phyloP scores from a whole-genome alignment of 1,140 invertebrate genomes.

The Schlechtendalia chinensis region DNA sequence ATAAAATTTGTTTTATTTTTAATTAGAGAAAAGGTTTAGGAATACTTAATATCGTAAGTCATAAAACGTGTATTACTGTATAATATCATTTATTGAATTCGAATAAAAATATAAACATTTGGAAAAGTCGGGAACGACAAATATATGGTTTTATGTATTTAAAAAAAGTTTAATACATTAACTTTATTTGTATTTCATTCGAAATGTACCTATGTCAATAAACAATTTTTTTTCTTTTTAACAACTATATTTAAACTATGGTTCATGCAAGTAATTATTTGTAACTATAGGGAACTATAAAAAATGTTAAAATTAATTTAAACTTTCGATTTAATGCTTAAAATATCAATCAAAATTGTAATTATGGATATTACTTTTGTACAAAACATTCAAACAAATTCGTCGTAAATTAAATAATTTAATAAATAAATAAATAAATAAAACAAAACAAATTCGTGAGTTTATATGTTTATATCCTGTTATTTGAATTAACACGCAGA shows the following conservation, averaged over 20 bases:
- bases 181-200: neutral
- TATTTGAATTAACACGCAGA: slow-evolving; percentile 27
- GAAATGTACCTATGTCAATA: neutral
- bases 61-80: neutral
- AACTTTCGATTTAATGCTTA: too few relatives aligned
- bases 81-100: neutral
- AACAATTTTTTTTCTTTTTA: neutral
- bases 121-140: neutral
- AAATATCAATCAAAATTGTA: too few relatives aligned
- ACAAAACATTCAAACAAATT: neutral
- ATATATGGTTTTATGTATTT: neutral
- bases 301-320: too few relatives aligned
- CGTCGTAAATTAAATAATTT: too few relatives aligned
- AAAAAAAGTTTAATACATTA: neutral
- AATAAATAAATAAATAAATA: too few relatives aligned
- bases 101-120: neutral
- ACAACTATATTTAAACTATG: neutral
- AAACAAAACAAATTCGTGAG: too few relatives aligned
- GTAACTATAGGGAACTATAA: too few relatives aligned
- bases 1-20: neutral
- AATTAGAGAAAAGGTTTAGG: neutral
- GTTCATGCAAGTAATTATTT: too few relatives aligned
- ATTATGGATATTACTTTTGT: too few relatives aligned
- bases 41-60: neutral
- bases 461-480: slow-evolving; percentile 40